A percentile compares a stretch with the other conserved stretches of the same genome.
Conservation (phyloP, 2,797 vertebrate species). For the Sphaeramia orbicularis region DNA sequence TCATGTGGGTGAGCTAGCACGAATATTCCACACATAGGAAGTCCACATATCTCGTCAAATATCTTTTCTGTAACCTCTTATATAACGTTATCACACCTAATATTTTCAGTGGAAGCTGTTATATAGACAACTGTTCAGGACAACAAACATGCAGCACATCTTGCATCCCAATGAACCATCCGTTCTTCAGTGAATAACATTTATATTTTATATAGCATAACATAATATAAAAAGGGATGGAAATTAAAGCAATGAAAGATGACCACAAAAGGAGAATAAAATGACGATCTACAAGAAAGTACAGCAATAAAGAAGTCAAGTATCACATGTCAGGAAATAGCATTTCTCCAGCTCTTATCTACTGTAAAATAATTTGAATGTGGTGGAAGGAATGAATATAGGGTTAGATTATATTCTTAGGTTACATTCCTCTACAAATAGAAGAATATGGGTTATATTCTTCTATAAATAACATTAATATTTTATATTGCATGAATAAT, state of each 20-base stretch:
- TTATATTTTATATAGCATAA: no score
- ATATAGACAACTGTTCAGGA: constrained; percentile 28
- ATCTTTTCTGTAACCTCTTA: constrained; percentile 6
- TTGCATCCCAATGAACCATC: no score
- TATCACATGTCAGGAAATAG: background rate
- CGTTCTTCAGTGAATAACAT: no score
- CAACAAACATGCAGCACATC: background rate
- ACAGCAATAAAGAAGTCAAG: background rate
- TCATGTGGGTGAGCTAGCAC: constrained; percentile 12
- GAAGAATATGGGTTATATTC: no score
- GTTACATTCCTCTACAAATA: no score
- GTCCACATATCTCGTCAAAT: background rate
- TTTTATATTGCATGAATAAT: no score
- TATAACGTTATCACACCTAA: background rate
- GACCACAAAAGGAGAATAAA: background rate
- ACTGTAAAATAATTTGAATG: background rate
- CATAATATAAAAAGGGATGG: no score
- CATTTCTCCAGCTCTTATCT: background rate
- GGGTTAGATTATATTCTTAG: no score
- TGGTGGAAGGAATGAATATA: background rate
- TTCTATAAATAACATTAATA: no score
- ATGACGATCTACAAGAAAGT: background rate
- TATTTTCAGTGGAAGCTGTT: background rate
- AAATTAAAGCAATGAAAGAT: no score
- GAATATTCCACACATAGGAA: background rate